These are phyloP conservation scores for Loris lydekkerianus DNA, from an alignment of 2,797 vertebrate species.

Conservation along the genomic window DNA sequence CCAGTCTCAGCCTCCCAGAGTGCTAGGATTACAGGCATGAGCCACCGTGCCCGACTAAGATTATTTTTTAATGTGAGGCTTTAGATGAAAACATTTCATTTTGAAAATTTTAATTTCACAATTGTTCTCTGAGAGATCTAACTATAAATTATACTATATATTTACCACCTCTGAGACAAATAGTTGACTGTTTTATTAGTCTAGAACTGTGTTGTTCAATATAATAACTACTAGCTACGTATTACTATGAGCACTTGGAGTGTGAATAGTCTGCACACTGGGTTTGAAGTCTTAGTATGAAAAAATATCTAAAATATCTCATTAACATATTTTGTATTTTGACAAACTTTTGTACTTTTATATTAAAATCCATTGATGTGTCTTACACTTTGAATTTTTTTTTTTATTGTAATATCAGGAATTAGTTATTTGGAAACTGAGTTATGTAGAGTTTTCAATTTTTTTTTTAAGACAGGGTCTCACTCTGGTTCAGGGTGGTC, in stretches of 20 bases:
- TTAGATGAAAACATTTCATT: conserved; percentile 52
- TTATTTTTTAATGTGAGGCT: conserved; percentile 26
- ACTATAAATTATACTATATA: background rate
- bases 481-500: no score
- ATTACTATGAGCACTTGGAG: background rate
- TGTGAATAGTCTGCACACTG: background rate
- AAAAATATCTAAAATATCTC: background rate
- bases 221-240: background rate
- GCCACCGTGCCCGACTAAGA: background rate
- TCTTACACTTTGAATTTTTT: background rate
- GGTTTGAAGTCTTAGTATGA: background rate
- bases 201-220: conserved; percentile 15
- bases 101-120: conserved; percentile 56
- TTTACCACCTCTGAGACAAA: conserved; percentile 9
- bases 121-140: background rate
- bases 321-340: background rate
- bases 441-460: background rate
- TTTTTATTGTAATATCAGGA: conserved; percentile 21
- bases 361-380: background rate
- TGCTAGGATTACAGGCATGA: no score
- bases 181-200: background rate
- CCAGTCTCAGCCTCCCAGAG: no score
- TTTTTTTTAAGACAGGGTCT: no score
- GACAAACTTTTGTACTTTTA: background rate
- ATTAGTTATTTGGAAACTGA: conserved; percentile 21